Evolutionary conservation across 2,113 vertebrate genomes (phyloP).

Genomic region (Sapajus apella): DNA sequence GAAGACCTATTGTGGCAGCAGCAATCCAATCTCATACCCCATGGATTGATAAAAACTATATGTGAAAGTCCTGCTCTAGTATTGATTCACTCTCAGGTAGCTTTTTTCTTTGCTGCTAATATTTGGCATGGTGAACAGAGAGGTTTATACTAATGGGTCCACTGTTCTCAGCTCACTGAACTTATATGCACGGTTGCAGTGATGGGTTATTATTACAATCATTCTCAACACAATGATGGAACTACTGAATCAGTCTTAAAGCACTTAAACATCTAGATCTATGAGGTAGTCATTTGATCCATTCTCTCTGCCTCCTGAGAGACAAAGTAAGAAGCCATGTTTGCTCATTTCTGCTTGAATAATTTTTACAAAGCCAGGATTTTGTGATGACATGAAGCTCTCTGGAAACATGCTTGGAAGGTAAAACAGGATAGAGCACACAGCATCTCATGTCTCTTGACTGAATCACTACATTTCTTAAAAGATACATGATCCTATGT

Average conservation of each 20-base stretch:
- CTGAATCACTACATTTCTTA: background rate
- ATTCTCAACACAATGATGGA: background rate
- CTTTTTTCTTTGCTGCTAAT: background rate
- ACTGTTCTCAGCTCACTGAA: background rate
- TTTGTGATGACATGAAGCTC: background rate
- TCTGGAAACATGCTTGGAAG: background rate
- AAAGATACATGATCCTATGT: background rate
- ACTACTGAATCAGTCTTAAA: background rate
- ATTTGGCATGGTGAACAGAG: background rate
- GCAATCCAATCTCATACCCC: background rate
- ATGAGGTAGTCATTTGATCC: background rate
- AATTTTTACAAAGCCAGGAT: background rate
- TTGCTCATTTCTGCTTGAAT: background rate
- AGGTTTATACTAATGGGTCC: background rate
- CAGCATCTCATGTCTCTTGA: background rate
- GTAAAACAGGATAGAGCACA: background rate
- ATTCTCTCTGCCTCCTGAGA: background rate
- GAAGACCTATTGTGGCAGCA: background rate
- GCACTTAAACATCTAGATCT: background rate
- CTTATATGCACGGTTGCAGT: background rate
- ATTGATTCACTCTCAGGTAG: background rate
- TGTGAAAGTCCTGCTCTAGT: background rate
- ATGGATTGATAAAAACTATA: background rate
- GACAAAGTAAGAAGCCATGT: background rate
- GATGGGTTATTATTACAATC: background rate